Percentiles rank a stretch among this genome's conserved stretches.
phyloP scores from a whole-genome alignment of 2,113 vertebrate genomes.

The Otolemur garnettii region DNA sequence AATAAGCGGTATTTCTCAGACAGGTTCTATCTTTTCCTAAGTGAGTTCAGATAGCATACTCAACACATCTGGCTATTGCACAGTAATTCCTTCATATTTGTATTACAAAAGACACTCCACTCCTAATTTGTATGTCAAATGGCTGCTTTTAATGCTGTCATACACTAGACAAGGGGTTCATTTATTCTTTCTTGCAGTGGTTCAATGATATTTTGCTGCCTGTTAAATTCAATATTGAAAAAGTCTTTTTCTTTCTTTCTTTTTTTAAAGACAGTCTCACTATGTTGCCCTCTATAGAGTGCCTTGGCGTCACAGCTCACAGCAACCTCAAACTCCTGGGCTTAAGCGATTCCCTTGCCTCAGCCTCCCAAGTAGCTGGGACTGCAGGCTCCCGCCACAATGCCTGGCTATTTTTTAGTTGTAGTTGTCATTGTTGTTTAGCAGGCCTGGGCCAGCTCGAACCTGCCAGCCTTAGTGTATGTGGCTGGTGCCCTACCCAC shows the following conservation, averaged over 20 bases:
- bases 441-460: too few species aligned
- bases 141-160: background rate
- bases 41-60: constrained; percentile 44
- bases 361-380: too few species aligned
- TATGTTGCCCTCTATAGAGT: too few species aligned
- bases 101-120: background rate
- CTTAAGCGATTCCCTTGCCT: too few species aligned
- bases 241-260: background rate
- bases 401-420: too few species aligned
- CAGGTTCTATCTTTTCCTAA: background rate
- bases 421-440: too few species aligned
- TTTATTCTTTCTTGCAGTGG: constrained; percentile 40
- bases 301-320: too few species aligned
- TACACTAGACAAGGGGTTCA: background rate
- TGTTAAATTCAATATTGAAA: constrained; percentile 24
- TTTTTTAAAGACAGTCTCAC: too few species aligned
- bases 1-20: constrained; percentile 30
- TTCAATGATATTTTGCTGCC: constrained; percentile 21
- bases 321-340: too few species aligned
- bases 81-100: constrained; percentile 19
- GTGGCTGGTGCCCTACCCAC: too few species aligned
- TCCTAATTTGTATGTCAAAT: constrained; percentile 32
- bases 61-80: background rate
- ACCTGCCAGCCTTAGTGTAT: too few species aligned
- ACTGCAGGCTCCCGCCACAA: too few species aligned